Base-by-base conservation (phyloP, 2,888 invertebrate species). In the Cryptocheilus praepositus region DNA sequence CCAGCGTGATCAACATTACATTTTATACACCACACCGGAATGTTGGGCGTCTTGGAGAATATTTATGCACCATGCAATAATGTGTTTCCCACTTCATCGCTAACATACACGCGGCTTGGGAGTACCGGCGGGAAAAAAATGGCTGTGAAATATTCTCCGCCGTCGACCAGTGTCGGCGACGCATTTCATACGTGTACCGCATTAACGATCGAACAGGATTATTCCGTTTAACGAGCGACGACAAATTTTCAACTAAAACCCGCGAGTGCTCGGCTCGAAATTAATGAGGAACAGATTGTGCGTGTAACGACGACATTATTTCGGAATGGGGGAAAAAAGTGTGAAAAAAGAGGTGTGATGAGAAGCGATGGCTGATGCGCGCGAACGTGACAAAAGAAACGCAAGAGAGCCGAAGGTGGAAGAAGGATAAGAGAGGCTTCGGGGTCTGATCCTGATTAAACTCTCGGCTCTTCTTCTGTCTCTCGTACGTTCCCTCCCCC, bases 371-470 rank as follows among this genome's bases (percentile, higher is more conserved):
- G 74, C 58, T 61, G 66, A 49, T 61, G 66, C 61, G 67, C 71
- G 19, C 71, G 22, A 70, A 65, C 69, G 36, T 36, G 58, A 72
- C 69, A 75, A 75, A 70, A 51, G 62, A 68, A 49, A 61, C 15
- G 36, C 28, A 55, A 57, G 69, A 56, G 49, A 58, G 45, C 36
- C n/a, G 58, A 60, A 67, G 53, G 63, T 67, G 49, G 61, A 44
- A 49, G 46, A 15, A 63, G 61, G 58, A 64, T 61, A 56, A 60
- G 55, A 46, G 63, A 67, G 43, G 72, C 77, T 79, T 59, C 68
- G 62, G 36, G 79, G 74, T 71, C 79, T 80, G 79, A 83, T 85
- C 77, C 74, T 82, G 85, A 84, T 86, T 84, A 84, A 85, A 82
- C 82, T 73, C 74, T 72, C 62, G 64, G 72, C 67, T 57, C 68